A percentile compares a stretch with the other conserved stretches of the same genome.
These are phyloP conservation scores for Drosophila mimetica DNA, from an alignment of 2,888 invertebrate species.

Conservation along the genomic window DNA sequence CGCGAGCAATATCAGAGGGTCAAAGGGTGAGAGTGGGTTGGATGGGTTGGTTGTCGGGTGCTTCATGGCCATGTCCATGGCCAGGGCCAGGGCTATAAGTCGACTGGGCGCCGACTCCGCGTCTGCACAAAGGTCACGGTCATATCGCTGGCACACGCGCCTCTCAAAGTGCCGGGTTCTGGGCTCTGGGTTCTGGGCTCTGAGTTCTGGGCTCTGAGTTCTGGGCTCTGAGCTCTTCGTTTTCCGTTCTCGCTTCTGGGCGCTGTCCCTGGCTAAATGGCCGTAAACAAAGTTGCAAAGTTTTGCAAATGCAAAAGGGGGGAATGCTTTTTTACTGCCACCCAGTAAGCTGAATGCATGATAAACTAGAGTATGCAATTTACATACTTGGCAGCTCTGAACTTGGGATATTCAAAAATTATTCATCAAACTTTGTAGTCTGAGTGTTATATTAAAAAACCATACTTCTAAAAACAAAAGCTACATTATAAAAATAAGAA, in stretches of 20 bases:
- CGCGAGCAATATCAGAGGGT: conserved; percentile 17
- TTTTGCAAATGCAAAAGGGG: conserved; percentile 29
- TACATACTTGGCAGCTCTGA: conserved; percentile 7
- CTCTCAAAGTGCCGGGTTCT: conserved; percentile 7
- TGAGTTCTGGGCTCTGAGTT: conserved; percentile 7
- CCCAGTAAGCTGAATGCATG: conserved; percentile 12
- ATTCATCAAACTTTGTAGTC: not conserved
- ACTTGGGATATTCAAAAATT: not conserved
- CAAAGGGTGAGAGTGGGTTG: conserved; percentile 1
- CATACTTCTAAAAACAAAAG: too few relatives aligned
- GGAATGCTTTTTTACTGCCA: conserved; percentile 6
- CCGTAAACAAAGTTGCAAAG: conserved; percentile 52
- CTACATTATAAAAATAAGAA: too few relatives aligned
- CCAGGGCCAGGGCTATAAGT: conserved; percentile 39
- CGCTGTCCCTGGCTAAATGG: conserved; percentile 33
- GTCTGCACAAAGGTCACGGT: conserved; percentile 71
- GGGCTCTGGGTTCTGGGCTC: not conserved
- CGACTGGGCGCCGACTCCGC: conserved; percentile 72
- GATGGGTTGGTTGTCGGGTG: conserved; percentile 1
- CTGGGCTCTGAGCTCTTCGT: not conserved
- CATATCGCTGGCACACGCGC: conserved; percentile 48
- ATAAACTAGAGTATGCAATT: conserved; percentile 14
- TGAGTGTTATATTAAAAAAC: too few relatives aligned
- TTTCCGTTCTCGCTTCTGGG: conserved; percentile 14
- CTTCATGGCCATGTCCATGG: conserved; percentile 33